Base-by-base conservation (phyloP, 1,140 invertebrate genomes). In the Euwallacea fornicatus region DNA sequence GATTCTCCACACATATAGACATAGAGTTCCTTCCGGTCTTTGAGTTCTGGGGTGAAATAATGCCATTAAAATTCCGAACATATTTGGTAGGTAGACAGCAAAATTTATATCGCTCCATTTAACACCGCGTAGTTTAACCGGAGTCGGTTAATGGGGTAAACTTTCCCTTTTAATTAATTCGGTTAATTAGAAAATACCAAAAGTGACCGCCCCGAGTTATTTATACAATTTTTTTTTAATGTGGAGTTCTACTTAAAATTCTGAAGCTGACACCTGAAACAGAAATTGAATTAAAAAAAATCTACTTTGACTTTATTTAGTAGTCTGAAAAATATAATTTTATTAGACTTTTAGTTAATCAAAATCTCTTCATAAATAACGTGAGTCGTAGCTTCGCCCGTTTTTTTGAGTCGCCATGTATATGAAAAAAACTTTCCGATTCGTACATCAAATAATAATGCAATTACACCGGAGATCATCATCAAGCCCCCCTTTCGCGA, bases 41-140 rank as follows among this genome's bases (percentile, higher is more conserved):
- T 58, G 33, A 44, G 55, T 63, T 59, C 43, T 50, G 10, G 60
- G 21, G 56, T 70, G 60, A 70, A 70, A 70, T 70, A 63, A 70
- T 60, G 47, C 59, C 60, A 70, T 67, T 67, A 67, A 63, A 62
- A 70, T 70, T 62, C 68, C 68, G 7, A 59, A 70, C 60, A 64
- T 70, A 70, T 59, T 63, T 70, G 47, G 13, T 47, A 68, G 66
- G 55, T 68, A 59, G 43, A 68, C 42, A 9, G 66, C 42, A 43
- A 50, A 58, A 59, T 58, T 59, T 60, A 59, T 68, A 59, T 16
- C 44, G 56, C 56, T 21, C 63, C 46, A 65, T 65, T 65, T 65
- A 65, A 65, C 63, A 54, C 21, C 8, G 33, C 16, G 46, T 65
- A 65, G 63, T 65, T 65, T 65, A 44, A 33, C 46, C 54, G 47